Evolutionary conservation across 2,797 vertebrate genomes (phyloP).

Genomic region (Geotria australis): DNA sequence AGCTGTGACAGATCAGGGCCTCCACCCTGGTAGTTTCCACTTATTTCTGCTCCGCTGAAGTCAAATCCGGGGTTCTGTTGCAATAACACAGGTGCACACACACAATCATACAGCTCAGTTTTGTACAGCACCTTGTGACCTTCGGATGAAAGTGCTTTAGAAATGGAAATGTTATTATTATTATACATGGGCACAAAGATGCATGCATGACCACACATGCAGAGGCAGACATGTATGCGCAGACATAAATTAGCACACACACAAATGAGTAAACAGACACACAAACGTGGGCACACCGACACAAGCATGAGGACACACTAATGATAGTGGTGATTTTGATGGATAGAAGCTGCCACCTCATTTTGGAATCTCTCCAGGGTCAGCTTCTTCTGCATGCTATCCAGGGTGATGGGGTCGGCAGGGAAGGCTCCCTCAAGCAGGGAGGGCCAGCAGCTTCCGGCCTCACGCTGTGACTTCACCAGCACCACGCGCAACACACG

Average conservation of each 20-base stretch:
- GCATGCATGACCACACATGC: neutral
- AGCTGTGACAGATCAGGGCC: slow-evolving; percentile 76
- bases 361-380: slow-evolving; percentile 79
- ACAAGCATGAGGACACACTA: no score
- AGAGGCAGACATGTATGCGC: neutral
- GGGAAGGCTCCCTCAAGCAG: slow-evolving; percentile 58
- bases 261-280: no score
- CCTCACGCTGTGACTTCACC: slow-evolving; percentile 69
- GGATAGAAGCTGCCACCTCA: slow-evolving; percentile 19
- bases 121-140: no score
- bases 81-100: neutral
- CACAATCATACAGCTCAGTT: neutral
- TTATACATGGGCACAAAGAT: neutral
- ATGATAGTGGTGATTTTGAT: no score
- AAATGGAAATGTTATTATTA: neutral
- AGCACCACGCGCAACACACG: slow-evolving; percentile 57
- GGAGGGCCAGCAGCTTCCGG: slow-evolving; percentile 85
- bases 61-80: slow-evolving; percentile 87
- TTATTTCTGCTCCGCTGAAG: slow-evolving; percentile 91
- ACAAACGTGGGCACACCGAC: no score
- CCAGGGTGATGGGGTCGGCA: slow-evolving; percentile 71
- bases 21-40: slow-evolving; percentile 69
- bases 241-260: no score
- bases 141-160: no score
- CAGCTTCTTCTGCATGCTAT: slow-evolving; percentile 93